Percentiles rank a stretch among this genome's conserved stretches.
phyloP scores from a whole-genome alignment of 2,888 invertebrate species.

The Trachelus troglodyta region DNA sequence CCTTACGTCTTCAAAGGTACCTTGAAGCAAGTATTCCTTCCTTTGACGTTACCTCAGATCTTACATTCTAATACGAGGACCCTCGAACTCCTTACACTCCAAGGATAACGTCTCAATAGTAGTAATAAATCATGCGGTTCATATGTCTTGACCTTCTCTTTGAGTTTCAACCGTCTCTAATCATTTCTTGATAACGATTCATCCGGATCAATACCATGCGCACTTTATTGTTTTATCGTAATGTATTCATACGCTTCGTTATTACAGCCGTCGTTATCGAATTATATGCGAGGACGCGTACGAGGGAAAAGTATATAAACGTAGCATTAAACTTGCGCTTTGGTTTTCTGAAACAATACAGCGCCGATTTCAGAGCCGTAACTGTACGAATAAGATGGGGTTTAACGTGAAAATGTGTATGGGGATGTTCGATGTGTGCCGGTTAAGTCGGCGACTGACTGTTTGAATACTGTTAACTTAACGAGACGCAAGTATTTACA shows the following conservation, averaged over 20 bases:
- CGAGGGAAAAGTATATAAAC: constrained; percentile 24
- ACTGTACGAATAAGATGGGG: neutral
- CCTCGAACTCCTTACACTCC: neutral
- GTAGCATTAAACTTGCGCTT: neutral
- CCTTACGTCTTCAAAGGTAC: neutral
- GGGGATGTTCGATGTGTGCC: constrained; percentile 11
- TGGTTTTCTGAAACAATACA: constrained; percentile 4
- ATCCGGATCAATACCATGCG: neutral
- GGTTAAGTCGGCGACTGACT: constrained; percentile 18
- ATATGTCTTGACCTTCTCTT: neutral
- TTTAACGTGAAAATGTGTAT: neutral
- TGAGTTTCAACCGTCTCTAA: neutral
- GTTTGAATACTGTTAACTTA: constrained; percentile 56
- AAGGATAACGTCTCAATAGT: neutral
- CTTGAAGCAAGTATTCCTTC: neutral
- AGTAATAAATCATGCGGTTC: neutral
- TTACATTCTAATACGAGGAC: neutral
- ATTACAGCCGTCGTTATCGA: neutral
- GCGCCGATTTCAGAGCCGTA: neutral
- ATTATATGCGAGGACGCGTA: constrained; percentile 14
- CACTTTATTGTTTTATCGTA: neutral
- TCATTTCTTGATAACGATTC: neutral
- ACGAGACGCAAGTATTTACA: constrained; percentile 56
- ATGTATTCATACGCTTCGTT: neutral
- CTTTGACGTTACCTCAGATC: neutral